Conservation (phyloP, 37 sponge, comb jelly and placozoan genomes). For the Crambe crambe region DNA sequence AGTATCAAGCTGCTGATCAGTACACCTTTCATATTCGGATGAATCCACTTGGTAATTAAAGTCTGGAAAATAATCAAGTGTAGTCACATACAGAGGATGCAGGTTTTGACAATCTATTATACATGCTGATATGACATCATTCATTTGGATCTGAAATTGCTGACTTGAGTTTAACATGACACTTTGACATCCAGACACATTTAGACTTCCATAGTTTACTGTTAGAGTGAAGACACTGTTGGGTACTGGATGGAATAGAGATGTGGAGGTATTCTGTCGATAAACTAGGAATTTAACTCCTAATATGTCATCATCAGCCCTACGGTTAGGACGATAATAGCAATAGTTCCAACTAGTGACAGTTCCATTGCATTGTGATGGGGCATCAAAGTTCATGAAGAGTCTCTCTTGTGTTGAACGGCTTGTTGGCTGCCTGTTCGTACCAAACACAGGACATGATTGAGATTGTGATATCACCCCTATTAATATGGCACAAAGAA, state of each 20-base stretch:
- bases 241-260: not conserved
- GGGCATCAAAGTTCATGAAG: not conserved
- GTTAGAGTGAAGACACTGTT: not conserved
- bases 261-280: not conserved
- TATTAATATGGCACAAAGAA: too few relatives aligned
- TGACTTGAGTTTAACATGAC: not conserved
- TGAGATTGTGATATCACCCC: not conserved
- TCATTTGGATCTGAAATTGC: not conserved
- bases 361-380: not conserved
- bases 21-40: not conserved
- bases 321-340: not conserved
- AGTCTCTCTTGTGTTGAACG: not conserved
- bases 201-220: not conserved
- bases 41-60: too few relatives aligned
- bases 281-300: not conserved
- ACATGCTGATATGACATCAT: not conserved
- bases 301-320: not conserved
- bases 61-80: too few relatives aligned
- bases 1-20: not conserved
- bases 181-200: not conserved
- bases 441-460: not conserved
- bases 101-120: not conserved
- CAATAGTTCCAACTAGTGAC: not conserved
- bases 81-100: not conserved
- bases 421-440: not conserved